Conservation (phyloP, 2,797 vertebrate genomes). For the Gymnocypris eckloni region DNA sequence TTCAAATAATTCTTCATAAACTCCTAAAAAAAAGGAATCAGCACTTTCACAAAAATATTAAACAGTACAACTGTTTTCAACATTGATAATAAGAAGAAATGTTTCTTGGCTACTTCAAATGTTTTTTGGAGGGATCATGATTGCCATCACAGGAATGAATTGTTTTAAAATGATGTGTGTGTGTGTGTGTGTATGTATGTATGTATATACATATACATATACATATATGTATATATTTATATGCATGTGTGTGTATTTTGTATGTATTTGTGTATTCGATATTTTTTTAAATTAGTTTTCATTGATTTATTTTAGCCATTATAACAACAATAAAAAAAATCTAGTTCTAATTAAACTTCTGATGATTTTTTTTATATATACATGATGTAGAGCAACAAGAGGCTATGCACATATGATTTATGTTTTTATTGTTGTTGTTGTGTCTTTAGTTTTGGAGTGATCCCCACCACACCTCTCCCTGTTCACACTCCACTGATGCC, state of each 20-base stretch:
- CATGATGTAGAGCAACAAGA: not conserved
- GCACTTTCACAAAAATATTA: not conserved
- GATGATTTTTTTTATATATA: not conserved
- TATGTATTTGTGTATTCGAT: not conserved
- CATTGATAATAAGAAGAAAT: not conserved
- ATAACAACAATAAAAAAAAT: not conserved
- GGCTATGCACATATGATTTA: not conserved
- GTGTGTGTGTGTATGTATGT: no score
- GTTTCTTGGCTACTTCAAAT: not conserved
- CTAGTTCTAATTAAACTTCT: not conserved
- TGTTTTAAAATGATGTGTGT: not conserved
- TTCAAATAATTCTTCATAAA: not conserved
- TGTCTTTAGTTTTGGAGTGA: constrained; percentile 88
- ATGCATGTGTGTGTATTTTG: not conserved
- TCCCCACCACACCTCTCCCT: constrained; percentile 92
- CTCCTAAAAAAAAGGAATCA: not conserved
- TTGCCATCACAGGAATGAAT: not conserved
- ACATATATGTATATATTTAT: no score
- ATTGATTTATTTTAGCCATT: not conserved
- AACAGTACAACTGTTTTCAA: not conserved
- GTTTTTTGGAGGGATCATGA: not conserved
- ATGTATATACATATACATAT: no score
- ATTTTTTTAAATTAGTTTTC: not conserved
- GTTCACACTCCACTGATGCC: constrained; percentile 97
- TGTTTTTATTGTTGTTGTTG: not conserved